Base-by-base conservation (phyloP, 1,140 invertebrate genomes). In the Eueides isabella region DNA sequence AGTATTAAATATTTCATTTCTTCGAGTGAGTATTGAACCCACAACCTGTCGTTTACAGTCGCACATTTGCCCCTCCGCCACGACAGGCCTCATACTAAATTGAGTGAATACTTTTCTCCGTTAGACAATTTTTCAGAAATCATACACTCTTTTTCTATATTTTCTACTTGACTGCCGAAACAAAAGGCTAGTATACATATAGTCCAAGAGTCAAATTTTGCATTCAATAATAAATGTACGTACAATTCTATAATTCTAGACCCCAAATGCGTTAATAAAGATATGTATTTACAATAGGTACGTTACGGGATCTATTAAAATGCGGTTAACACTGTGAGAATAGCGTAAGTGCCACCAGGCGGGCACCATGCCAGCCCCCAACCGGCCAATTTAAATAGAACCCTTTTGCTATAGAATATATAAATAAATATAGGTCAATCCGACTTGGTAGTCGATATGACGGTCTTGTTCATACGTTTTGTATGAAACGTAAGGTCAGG, bases 361-460 rank as follows among this genome's bases (percentile, higher is more conserved):
- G 81, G 87, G 88, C 86, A 74, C 67, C 64, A 75, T 84, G 87
- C 88, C 88, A 77, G 71, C 75, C 84, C 84, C 75, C 76, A 81
- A 78, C 9, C 11, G 23, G 80, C 74, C 67, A 55, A 38, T 70
- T 61, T 29, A 19, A 28, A 26, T 61, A 67, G 75, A 80, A 74
- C 80, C 78, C 41, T 41, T 29, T 9, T 23, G 14, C 31, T 64
- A 48, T 28, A 31, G 66, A 26, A 28, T 23, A 6, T 72, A 72
- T 5, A 16, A 44, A 16, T 33, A 14, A 19, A 66, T 3, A 26
- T 4, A 26, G 48, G 23, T 11, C 48, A 26, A 55, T 26, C n/a
- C 26, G 26, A 11, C 48, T 55, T 4, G 23, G 23, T 11, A 7
- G 11, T 26, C 2, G 5, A 23, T 23, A 26, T 55, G 0, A 19